Conservation (phyloP, 2,113 vertebrate species). For the human region DNA sequence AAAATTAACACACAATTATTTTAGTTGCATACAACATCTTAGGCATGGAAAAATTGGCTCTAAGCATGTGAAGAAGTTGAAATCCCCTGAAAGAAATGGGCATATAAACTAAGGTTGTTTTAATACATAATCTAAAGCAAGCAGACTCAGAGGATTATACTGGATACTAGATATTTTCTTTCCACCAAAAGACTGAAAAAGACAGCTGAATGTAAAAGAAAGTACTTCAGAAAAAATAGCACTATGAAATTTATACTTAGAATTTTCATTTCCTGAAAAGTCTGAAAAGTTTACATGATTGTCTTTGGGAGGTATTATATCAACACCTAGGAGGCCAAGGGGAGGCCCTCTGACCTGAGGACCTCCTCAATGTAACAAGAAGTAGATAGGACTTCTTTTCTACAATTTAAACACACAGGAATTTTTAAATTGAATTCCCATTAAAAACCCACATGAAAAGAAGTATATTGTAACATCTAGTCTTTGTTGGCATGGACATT, state of each 20-base stretch:
- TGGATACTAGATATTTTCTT: neutral
- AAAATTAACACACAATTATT: neutral
- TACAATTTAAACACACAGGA: neutral
- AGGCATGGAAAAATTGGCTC: neutral
- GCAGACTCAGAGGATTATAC: neutral
- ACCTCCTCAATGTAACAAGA: neutral
- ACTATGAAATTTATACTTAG: neutral
- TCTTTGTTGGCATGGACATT: neutral
- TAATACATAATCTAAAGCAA: neutral
- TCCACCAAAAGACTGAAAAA: neutral
- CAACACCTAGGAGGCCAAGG: neutral
- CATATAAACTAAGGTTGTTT: neutral
- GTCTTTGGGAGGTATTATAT: neutral
- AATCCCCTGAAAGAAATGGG: neutral
- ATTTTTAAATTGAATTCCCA: neutral
- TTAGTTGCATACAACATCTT: neutral
- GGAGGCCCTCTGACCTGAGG: neutral
- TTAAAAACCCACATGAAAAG: neutral
- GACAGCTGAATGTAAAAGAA: neutral
- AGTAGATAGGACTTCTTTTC: neutral
- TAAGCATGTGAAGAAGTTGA: neutral
- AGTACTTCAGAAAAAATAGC: neutral
- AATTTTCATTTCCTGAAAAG: neutral
- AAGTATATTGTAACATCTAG: neutral
- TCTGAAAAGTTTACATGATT: neutral